Conservation (phyloP, 2,113 vertebrate genomes). For the Lates calcarifer region DNA sequence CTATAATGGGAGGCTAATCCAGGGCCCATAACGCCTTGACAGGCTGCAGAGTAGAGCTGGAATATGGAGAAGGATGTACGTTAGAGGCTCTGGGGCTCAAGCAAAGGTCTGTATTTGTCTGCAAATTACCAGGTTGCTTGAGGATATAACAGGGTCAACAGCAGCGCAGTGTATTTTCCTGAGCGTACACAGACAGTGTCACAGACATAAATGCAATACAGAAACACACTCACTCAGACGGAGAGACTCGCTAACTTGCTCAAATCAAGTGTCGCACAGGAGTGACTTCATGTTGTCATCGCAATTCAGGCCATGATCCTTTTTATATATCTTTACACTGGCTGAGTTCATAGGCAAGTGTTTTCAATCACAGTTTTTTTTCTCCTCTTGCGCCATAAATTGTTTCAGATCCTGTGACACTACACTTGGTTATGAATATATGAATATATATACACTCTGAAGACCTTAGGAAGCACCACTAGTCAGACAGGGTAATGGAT, state of each 20-base stretch:
- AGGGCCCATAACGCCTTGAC: constrained; percentile 50
- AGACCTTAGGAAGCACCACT: constrained; percentile 61
- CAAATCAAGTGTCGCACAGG: constrained; percentile 39
- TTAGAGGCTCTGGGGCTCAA: constrained; percentile 38
- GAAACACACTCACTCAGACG: constrained; percentile 9
- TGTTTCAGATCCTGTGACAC: constrained; percentile 75
- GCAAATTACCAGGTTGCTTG: constrained; percentile 60
- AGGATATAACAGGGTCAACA: constrained; percentile 66
- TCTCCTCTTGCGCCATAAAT: constrained; percentile 64
- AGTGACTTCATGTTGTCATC: constrained; percentile 65
- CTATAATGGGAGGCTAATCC: constrained; percentile 77
- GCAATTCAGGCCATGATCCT: constrained; percentile 71
- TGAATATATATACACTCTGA: constrained; percentile 63
- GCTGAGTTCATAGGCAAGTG: constrained; percentile 62
- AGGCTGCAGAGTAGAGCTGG: constrained; percentile 52
- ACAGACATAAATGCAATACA: constrained; percentile 45
- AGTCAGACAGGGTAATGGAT: constrained; percentile 68
- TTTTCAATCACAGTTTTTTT: constrained; percentile 68
- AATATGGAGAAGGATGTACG: constrained; percentile 57
- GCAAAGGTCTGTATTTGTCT: constrained; percentile 60
- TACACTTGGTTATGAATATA: constrained; percentile 75
- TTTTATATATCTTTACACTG: constrained; percentile 66
- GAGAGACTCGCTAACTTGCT: constrained; percentile 41
- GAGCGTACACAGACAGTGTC: constrained; percentile 26
- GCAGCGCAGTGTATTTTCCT: constrained; percentile 20